Conservation (phyloP, 2,797 vertebrate genomes). For the Petrocephalus schoutedeni region DNA sequence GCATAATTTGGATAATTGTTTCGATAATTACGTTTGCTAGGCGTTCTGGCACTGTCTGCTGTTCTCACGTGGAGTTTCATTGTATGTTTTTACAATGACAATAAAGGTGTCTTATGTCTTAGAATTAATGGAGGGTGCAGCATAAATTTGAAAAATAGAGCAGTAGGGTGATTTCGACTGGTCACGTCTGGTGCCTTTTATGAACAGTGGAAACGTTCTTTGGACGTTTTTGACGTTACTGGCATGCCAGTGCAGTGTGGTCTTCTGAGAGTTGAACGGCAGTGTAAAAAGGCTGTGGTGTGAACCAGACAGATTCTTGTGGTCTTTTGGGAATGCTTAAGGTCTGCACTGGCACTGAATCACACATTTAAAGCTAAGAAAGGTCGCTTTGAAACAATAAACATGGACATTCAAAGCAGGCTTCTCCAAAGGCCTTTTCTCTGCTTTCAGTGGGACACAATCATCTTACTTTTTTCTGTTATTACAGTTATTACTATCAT, state of each 20-base stretch:
- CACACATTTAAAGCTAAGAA: not conserved
- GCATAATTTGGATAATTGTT: not conserved
- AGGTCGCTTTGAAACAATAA: not conserved
- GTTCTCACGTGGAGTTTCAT: not conserved
- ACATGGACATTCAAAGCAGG: not conserved
- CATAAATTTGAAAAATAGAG: not conserved
- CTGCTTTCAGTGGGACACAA: not conserved
- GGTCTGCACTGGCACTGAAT: slow-evolving; percentile 1
- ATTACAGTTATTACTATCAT: slow-evolving; percentile 9
- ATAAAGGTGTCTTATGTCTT: not conserved
- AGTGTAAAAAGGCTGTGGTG: not conserved
- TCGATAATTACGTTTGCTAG: not conserved
- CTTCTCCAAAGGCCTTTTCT: not conserved
- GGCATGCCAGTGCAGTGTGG: not conserved
- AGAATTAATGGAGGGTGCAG: not conserved
- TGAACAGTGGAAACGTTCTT: not conserved
- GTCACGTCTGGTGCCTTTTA: not conserved
- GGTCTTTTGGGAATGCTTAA: not conserved
- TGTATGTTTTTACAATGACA: not conserved
- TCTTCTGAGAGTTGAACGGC: not conserved
- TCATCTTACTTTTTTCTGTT: not conserved
- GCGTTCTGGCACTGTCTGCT: not conserved
- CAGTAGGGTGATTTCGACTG: not conserved
- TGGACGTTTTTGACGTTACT: not conserved
- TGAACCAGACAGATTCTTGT: slow-evolving; percentile 6